Base-by-base conservation (phyloP, 2,113 vertebrate genomes). In the Upupa epops region DNA sequence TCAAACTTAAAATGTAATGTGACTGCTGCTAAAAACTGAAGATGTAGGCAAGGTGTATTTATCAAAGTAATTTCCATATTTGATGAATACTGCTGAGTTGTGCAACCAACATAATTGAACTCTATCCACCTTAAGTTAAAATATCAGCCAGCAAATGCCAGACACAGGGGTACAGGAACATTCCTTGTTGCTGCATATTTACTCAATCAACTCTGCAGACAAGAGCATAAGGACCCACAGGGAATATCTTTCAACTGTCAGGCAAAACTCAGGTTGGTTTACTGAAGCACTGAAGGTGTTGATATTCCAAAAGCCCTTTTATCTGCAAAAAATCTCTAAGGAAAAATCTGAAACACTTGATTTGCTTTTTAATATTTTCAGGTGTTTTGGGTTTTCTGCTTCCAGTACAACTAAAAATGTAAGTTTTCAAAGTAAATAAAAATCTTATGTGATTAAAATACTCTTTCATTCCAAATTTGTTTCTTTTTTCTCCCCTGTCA, bases 181-280 rank as follows among this genome's bases (percentile, higher is more conserved):
- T 73, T 91, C 51, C 84, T 82, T 69, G 19, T 75, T 92, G 81
- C 42, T 90, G 61, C 74, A 40, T 82, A 92, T 93, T 94, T 91
- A 93, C 74, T 92, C 89, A 76, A 86, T 87, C 82, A 89, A 0
- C 68, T 76, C 77, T 55, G 40, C 64, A 91, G 84, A 89, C 63
- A 82, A 55, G 36, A 85, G n/a, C 82, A 88, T 58, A 89, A 86
- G 74, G 84, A 91, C 72, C 92, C 72, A 83, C 40, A 61, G 90
- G 88, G 88, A 94, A 49, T 81, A 91, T 86, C 86, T 93, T 75
- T 90, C 73, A 90, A 61, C 83, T 93, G 83, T 83, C 80, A 93
- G 63, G 32, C 28, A 88, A 88, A 90, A 65, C 59, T 83, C 14
- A 2, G 28, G 45, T 32, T 76, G 17, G 65, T 80, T 89, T 88